Conservation (phyloP, 1,140 invertebrate genomes). For the Parasteatoda tepidariorum region DNA sequence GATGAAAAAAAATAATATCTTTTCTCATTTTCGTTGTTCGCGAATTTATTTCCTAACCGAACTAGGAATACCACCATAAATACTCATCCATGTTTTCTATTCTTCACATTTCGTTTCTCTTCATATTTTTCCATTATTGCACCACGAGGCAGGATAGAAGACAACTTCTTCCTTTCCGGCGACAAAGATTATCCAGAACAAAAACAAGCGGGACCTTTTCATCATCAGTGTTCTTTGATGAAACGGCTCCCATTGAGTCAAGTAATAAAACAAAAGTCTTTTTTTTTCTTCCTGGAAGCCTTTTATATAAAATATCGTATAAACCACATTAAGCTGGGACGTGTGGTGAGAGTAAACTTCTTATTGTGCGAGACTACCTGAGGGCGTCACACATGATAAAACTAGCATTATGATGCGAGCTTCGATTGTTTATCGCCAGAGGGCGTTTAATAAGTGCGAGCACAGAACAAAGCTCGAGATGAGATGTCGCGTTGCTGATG, state of each 20-base stretch:
- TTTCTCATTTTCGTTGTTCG: too few relatives aligned
- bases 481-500: conserved; percentile 51
- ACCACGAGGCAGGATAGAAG: not conserved
- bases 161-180: not conserved
- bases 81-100: too few relatives aligned
- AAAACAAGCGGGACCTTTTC: not conserved
- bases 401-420: conserved; percentile 36
- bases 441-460: conserved; percentile 41
- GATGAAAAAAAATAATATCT: too few relatives aligned
- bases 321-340: conserved; percentile 43
- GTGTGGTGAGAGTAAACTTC: conserved; percentile 38
- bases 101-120: too few relatives aligned
- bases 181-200: not conserved
- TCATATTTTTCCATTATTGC: too few relatives aligned
- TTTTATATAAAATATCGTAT: conserved; percentile 57
- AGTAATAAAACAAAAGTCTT: conserved; percentile 51
- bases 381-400: conserved; percentile 43
- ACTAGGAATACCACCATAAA: too few relatives aligned
- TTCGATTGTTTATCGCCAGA: conserved; percentile 53
- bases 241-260: conserved; percentile 37
- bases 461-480: conserved; percentile 45
- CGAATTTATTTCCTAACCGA: too few relatives aligned
- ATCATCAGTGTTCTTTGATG: conserved; percentile 32
- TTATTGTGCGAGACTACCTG: conserved; percentile 29
- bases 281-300: conserved; percentile 9